A percentile compares a stretch with the other conserved stretches of the same genome.
phyloP scores from a whole-genome alignment of 2,113 vertebrate species.

The Dissostichus mawsoni region DNA sequence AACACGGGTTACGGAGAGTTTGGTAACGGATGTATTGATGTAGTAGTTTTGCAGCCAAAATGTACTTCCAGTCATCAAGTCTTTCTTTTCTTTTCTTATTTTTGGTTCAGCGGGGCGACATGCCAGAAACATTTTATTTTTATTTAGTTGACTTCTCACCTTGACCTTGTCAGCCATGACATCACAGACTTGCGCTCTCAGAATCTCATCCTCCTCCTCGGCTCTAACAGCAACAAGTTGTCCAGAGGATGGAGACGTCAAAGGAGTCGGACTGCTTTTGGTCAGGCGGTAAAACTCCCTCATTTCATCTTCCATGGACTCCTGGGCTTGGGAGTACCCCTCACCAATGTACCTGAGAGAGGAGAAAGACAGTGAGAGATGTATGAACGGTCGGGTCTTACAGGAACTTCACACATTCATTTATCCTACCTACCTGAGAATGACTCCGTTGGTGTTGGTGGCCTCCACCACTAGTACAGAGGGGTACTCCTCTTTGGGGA shows the following conservation, averaged over 20 bases:
- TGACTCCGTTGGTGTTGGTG: slow-evolving; percentile 89
- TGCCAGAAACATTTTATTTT: too few species aligned
- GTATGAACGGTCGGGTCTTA: neutral
- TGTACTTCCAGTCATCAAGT: too few species aligned
- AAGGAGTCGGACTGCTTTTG: slow-evolving; percentile 42
- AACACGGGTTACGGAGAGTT: too few species aligned
- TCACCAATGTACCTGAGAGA: slow-evolving; percentile 91
- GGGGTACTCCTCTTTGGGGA: slow-evolving; percentile 91
- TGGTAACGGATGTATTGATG: too few species aligned
- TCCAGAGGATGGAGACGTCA: slow-evolving; percentile 79
- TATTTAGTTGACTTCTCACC: slow-evolving; percentile 81
- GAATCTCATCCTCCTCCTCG: slow-evolving; percentile 91
- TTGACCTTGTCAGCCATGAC: slow-evolving; percentile 88
- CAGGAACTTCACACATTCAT: neutral
- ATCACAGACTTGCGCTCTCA: slow-evolving; percentile 89
- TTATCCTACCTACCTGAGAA: slow-evolving; percentile 86
- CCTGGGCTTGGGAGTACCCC: slow-evolving; percentile 93
- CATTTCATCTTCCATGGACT: slow-evolving; percentile 96
- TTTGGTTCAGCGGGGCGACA: too few species aligned
- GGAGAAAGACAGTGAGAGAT: neutral
- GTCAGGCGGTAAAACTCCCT: slow-evolving; percentile 88
- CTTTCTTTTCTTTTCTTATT: too few species aligned
- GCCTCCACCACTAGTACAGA: slow-evolving; percentile 94
- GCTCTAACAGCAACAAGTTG: slow-evolving; percentile 90
- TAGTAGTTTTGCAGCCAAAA: too few species aligned